phyloP scores from a whole-genome alignment of 1,140 invertebrate genomes.

The Dicyema japonicum region DNA sequence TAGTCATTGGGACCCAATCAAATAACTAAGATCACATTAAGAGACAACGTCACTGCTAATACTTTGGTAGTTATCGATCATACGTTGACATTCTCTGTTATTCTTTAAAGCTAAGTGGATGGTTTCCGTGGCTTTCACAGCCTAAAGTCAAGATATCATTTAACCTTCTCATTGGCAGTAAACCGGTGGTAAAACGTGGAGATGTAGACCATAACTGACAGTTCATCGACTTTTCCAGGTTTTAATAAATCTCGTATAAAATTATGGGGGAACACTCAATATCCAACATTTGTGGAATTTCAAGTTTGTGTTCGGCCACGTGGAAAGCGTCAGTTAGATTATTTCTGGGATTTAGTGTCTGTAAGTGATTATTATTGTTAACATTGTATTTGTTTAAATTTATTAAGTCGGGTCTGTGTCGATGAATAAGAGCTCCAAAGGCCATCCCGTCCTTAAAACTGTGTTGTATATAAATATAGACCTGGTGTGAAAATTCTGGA shows the following conservation, averaged over 20 bases:
- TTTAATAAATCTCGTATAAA: too few relatives aligned
- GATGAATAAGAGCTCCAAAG: slow-evolving; percentile 93
- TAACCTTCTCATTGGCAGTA: slow-evolving; percentile 87
- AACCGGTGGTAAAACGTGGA: slow-evolving; percentile 99
- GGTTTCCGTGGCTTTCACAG: slow-evolving; percentile 91
- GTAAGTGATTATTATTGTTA: neutral
- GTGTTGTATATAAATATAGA: too few relatives aligned
- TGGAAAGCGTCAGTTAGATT: too few relatives aligned
- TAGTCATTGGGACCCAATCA: slow-evolving; percentile 78
- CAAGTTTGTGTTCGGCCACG: too few relatives aligned
- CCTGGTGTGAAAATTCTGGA: slow-evolving; percentile 94
- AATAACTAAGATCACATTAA: too few relatives aligned
- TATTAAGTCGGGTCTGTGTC: slow-evolving; percentile 79
- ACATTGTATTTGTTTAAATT: slow-evolving; percentile 39
- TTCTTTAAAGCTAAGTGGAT: slow-evolving; percentile 71
- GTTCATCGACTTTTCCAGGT: slow-evolving; percentile 87
- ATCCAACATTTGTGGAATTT: too few relatives aligned
- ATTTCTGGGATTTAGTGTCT: neutral
- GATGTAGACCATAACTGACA: slow-evolving; percentile 96
- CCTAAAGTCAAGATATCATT: slow-evolving; percentile 27
- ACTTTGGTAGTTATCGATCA: slow-evolving; percentile 75
- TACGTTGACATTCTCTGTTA: slow-evolving; percentile 78
- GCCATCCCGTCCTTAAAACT: slow-evolving; percentile 63
- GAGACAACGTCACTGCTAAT: slow-evolving; percentile 76
- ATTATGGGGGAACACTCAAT: too few relatives aligned